phyloP scores from a whole-genome alignment of 1,140 invertebrate species.

The Yoshiicerus persimilis region DNA sequence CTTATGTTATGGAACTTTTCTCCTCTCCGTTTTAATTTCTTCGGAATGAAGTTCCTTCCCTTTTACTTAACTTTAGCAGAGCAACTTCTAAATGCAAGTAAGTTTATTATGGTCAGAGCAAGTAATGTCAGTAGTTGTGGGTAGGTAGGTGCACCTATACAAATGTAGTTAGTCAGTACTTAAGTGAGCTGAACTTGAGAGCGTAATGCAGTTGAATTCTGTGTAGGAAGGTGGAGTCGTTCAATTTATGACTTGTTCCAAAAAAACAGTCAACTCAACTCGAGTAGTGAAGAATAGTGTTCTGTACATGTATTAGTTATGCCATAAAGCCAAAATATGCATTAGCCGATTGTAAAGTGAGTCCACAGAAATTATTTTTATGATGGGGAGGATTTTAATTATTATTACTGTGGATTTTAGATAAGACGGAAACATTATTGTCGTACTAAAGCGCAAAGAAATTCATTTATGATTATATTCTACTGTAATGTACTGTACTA shows the following conservation, averaged over 20 bases:
- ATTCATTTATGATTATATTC: too few relatives aligned
- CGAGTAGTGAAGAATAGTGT: background rate
- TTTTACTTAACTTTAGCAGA: background rate
- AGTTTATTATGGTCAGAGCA: background rate
- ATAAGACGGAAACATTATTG: background rate
- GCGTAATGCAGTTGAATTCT: slow-evolving; percentile 21
- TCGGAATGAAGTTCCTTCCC: slow-evolving; percentile 1
- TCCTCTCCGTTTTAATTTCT: background rate
- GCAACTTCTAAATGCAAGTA: background rate
- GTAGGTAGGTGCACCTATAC: background rate
- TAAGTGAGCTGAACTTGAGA: background rate
- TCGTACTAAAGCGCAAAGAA: background rate
- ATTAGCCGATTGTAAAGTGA: background rate
- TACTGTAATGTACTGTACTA: background rate
- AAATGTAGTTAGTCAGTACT: background rate
- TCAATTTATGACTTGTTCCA: slow-evolving; percentile 23
- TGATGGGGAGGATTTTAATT: slow-evolving; percentile 25
- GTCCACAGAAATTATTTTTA: background rate
- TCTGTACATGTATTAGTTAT: background rate
- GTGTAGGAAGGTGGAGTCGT: slow-evolving; percentile 27
- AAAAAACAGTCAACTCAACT: background rate
- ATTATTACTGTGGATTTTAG: background rate
- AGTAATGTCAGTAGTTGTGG: background rate
- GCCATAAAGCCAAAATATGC: background rate
- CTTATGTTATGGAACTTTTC: background rate